phyloP scores from a whole-genome alignment of 2,113 vertebrate genomes.

The Chascanopsetta lugubris region DNA sequence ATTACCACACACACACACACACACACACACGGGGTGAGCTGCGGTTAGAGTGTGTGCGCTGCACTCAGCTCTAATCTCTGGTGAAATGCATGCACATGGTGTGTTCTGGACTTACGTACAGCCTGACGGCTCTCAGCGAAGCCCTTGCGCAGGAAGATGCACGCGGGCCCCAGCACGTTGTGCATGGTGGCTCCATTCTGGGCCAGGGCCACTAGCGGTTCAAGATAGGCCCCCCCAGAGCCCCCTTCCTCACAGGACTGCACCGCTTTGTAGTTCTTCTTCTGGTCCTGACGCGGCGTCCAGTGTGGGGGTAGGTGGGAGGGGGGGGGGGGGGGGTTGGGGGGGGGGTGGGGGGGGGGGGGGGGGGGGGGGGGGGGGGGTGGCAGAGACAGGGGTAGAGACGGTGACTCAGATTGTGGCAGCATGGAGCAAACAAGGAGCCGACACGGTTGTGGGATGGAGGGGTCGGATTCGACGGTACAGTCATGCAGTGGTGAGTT shows the following conservation, averaged over 20 bases:
- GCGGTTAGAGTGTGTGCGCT: slow-evolving; percentile 12
- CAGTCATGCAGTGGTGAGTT: slow-evolving; percentile 36
- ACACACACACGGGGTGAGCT: slow-evolving; percentile 17
- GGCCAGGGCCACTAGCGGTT: slow-evolving; percentile 89
- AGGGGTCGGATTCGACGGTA: slow-evolving; percentile 29
- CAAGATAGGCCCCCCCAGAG: slow-evolving; percentile 83
- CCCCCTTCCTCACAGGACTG: slow-evolving; percentile 89
- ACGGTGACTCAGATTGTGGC: slow-evolving; percentile 66
- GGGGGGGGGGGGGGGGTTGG: slow-evolving; percentile 57
- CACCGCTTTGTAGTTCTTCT: slow-evolving; percentile 92
- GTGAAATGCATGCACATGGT: slow-evolving; percentile 59
- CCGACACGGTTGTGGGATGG: slow-evolving; percentile 24
- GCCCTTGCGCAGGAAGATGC: slow-evolving; percentile 98
- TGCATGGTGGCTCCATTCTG: slow-evolving; percentile 94
- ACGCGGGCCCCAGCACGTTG: slow-evolving; percentile 95
- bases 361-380: slow-evolving; percentile 43
- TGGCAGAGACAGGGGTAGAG: slow-evolving; percentile 72
- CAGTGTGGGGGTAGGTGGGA: slow-evolving; percentile 32
- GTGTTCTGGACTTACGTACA: slow-evolving; percentile 95
- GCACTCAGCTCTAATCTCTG: slow-evolving; percentile 32
- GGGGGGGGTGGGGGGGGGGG: slow-evolving; percentile 56
- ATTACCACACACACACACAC: slow-evolving; percentile 28
- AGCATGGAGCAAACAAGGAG: slow-evolving; percentile 51
- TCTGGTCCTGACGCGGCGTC: slow-evolving; percentile 91
- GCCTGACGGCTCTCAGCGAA: slow-evolving; percentile 96